Evolutionary conservation across 2,888 invertebrate species (phyloP).

Genomic region (Leptopilina syphax): DNA sequence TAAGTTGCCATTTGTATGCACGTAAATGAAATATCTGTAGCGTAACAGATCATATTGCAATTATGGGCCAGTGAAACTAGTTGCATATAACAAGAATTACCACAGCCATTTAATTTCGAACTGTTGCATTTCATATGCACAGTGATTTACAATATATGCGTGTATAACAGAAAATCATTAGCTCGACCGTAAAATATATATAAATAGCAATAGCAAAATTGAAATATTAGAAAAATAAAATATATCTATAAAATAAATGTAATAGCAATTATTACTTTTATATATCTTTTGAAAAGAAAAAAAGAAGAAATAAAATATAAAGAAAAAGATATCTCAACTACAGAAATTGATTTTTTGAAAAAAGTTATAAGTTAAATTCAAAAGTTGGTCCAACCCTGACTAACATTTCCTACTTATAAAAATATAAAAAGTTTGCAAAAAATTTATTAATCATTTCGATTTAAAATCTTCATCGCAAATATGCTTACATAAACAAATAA

Average conservation of each 20-base stretch:
- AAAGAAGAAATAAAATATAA: too few species aligned
- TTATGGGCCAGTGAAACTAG: slow-evolving; percentile 11
- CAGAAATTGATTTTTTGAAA: too few species aligned
- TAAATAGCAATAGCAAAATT: neutral
- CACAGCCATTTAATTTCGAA: slow-evolving; percentile 4
- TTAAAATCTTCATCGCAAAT: too few species aligned
- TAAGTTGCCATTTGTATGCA: slow-evolving; percentile 14
- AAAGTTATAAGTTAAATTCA: too few species aligned
- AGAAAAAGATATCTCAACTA: too few species aligned
- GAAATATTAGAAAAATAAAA: neutral
- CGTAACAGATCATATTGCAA: slow-evolving; percentile 6
- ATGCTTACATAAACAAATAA: too few species aligned
- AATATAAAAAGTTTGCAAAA: too few species aligned
- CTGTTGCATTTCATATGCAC: neutral
- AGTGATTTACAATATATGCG: neutral
- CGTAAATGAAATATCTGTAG: slow-evolving; percentile 2
- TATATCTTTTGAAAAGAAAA: too few species aligned
- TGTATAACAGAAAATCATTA: neutral
- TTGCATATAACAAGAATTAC: slow-evolving; percentile 5
- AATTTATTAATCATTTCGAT: too few species aligned
- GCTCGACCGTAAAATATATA: neutral
- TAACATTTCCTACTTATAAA: too few species aligned
- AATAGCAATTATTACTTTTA: too few species aligned
- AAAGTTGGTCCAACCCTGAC: too few species aligned
- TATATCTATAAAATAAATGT: neutral